Evolutionary conservation across 2,888 invertebrate genomes (phyloP), one percentile per base, ranked within the genome.

Genomic region (Elaeidobius kamerunicus): DNA sequence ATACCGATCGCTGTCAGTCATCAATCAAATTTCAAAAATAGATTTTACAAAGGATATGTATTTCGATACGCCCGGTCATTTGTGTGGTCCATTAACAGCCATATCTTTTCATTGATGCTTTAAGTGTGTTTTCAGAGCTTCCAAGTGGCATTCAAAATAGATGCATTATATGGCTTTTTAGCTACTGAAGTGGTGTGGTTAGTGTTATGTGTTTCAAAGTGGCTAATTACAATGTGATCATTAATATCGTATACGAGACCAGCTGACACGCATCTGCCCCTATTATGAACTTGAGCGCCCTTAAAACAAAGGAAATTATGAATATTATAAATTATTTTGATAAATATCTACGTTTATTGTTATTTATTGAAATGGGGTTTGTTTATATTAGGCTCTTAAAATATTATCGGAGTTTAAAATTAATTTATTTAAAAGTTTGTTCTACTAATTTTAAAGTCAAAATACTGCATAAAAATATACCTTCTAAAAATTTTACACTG

Each of bases 181-280:
- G 48, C 48, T 52, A 32, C 52, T 18, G 52, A 56, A 52, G 63
- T 67, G 65, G 65, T 64, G 55, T 69, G 69, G 63, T 66, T 63
- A 68, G 62, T 67, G 69, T 69, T 67, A 67, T 54, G 45, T 44
- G 61, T 64, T 62, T 58, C 59, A 65, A 69, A 71, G 70, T 70
- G 69, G 68, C 65, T 73, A 73, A 73, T 73, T 73, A 73, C 72
- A 71, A 73, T 72, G 69, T 65, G 65, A 72, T 73, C 73, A 73
- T 73, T 73, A 72, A 73, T 73, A 66, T 61, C 56, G 62, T 47
- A 11, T 38, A 44, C 12, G 49, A 61, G 62, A 60, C 64, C 73
- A 72, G 72, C 73, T 73, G 73, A 72, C 72, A 67, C 61, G 64
- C 73, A 73, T 73, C 73, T 73, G 72, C 70, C 67, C 55, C 39